Base-by-base conservation (phyloP, 1,140 invertebrate genomes). In the Bradysia coprophila region DNA sequence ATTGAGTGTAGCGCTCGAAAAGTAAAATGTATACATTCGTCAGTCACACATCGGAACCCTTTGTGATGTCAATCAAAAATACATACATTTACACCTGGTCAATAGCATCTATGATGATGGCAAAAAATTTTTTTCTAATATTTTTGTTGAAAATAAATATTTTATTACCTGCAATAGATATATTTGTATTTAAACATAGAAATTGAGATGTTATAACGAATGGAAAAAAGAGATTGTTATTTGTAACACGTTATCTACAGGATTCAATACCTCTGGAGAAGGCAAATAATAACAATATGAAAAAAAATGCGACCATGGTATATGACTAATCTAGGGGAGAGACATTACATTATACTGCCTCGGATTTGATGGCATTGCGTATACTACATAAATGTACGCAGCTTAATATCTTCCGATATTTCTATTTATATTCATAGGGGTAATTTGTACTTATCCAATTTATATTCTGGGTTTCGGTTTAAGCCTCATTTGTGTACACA, bases 1-100 rank as follows among this genome's bases (percentile, higher is more conserved):
- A 8, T 28, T 6, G 6, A 13, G 6, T 8, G 24, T 28, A 28
- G 6, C 24, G 6, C 6, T 13, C 24, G 6, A 28, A 13, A 28
- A 8, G 6, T 8, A 8, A 28, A 6, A 28, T 28, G 13, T 28
- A 28, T 13, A 28, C 13, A 28, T 28, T 28, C 24, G 24, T 6
- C 24, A 28, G 24, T 28, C 24, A 28, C 36, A 18, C 36, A 38
- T 38, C 36, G 36, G 36, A 38, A 38, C 36, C 36, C 36, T 38
- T 38, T 38, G 36, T 38, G 36, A 10, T 38, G 36, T 38, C 36
- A 38, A 38, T 38, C 36, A 38, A 38, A 38, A 18, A 18, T 18
- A 16, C 36, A 38, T 38, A 38, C 36, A 18, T 38, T 38, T 38
- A 18, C 36, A 38, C 36, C 36, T 38, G 36, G 36, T 18, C 36